A percentile compares a stretch with the other conserved stretches of the same genome.
phyloP scores from a whole-genome alignment of 2,797 vertebrate species.

The Eulemur mongoz region DNA sequence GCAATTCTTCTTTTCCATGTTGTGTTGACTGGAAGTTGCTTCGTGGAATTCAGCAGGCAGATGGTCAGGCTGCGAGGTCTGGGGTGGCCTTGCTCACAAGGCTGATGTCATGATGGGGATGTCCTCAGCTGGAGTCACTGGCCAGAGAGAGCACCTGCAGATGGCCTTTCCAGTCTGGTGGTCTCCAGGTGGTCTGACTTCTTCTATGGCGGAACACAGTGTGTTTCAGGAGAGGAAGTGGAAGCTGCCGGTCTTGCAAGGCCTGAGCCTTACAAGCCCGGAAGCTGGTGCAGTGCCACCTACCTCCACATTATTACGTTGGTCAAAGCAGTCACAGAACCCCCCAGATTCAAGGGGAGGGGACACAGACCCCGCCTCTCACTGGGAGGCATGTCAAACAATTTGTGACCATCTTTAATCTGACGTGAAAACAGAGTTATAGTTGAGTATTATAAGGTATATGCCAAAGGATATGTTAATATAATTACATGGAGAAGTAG shows the following conservation, averaged over 20 bases:
- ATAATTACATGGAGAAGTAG: neutral
- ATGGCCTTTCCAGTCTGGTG: fast-evolving
- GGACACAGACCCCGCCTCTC: neutral
- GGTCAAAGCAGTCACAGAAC: neutral
- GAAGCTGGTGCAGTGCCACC: neutral
- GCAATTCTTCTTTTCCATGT: neutral
- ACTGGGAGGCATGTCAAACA: neutral
- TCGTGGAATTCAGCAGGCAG: neutral
- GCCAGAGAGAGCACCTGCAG: neutral
- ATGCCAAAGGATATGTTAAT: too few species aligned
- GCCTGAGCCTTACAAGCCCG: neutral
- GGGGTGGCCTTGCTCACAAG: neutral
- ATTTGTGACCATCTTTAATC: neutral
- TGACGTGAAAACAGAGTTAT: neutral
- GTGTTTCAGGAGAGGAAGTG: neutral
- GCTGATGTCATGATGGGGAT: neutral
- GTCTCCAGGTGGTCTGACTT: neutral
- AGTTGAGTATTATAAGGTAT: neutral
- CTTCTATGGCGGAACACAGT: too few species aligned
- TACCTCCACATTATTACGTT: neutral
- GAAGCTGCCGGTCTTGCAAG: neutral
- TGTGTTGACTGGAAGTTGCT: neutral
- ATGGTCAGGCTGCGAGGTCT: neutral
- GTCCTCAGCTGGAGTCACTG: neutral
- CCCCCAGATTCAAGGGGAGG: neutral